Evolutionary conservation across 2,113 vertebrate species (phyloP).

Genomic region (Suricata suricatta): DNA sequence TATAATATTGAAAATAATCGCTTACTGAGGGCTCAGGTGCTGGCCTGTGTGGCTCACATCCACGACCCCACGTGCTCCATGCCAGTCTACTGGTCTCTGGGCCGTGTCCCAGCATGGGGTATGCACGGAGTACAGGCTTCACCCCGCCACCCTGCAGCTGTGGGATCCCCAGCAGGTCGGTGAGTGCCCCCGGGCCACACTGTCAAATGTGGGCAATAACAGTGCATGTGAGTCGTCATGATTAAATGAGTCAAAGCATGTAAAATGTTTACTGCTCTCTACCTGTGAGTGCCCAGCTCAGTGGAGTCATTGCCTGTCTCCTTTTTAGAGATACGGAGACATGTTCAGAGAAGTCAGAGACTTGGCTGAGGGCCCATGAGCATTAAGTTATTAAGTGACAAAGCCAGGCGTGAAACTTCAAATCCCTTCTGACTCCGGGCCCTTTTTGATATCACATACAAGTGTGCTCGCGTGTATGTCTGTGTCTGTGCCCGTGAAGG

Average conservation of each 20-base stretch:
- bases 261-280: not conserved
- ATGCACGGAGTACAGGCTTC: too few species aligned
- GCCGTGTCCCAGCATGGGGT: not conserved
- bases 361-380: not conserved
- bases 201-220: not conserved
- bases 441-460: not conserved
- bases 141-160: not conserved
- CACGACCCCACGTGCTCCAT: accelerated
- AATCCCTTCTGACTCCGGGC: not conserved
- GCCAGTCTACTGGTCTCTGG: accelerated
- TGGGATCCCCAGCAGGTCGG: not conserved
- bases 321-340: not conserved
- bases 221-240: too few species aligned
- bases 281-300: not conserved
- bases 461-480: not conserved
- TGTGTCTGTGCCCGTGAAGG: not conserved
- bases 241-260: not conserved
- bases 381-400: not conserved
- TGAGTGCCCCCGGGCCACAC: not conserved
- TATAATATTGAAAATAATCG: accelerated
- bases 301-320: accelerated
- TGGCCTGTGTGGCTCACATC: accelerated
- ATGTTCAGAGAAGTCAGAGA: not conserved
- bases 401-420: not conserved
- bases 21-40: not conserved